phyloP scores from a whole-genome alignment of 1,140 invertebrate genomes.

The Achroia grisella region DNA sequence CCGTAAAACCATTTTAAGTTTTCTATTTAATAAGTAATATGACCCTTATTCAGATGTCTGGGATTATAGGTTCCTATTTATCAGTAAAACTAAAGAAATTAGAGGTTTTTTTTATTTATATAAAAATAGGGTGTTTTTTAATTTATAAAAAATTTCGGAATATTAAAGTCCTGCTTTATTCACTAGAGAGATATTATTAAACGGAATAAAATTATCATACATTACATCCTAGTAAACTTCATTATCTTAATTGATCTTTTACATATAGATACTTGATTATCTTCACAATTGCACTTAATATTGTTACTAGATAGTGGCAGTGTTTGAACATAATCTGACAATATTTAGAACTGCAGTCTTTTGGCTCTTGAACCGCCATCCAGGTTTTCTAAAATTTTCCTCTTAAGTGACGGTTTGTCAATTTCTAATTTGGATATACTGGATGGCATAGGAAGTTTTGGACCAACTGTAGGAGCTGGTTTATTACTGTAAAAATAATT shows the following conservation, averaged over 20 bases:
- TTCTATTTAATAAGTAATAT: too few relatives aligned
- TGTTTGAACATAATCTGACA: conserved; percentile 5
- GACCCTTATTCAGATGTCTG: too few relatives aligned
- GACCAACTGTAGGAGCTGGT: conserved; percentile 88
- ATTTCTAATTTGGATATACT: conserved; percentile 74
- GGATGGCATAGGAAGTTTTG: conserved; percentile 86
- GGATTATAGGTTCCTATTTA: too few relatives aligned
- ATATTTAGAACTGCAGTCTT: conserved; percentile 76
- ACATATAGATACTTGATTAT: conserved; percentile 5
- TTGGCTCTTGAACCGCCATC: conserved; percentile 81
- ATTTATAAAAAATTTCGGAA: conserved; percentile 1
- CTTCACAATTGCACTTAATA: conserved; percentile 32
- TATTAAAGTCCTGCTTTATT: conserved; percentile 10
- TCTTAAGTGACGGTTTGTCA: conserved; percentile 82
- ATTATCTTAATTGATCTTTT: conserved; percentile 1
- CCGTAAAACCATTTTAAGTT: too few relatives aligned
- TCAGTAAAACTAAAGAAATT: too few relatives aligned
- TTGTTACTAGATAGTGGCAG: conserved; percentile 23
- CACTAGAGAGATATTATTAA: not conserved
- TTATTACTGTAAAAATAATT: conserved; percentile 80
- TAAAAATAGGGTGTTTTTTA: conserved; percentile 4
- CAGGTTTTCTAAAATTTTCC: conserved; percentile 81
- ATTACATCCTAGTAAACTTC: not conserved
- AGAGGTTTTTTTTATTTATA: too few relatives aligned
- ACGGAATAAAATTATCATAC: not conserved